A percentile compares a stretch with the other conserved stretches of the same genome.
These are phyloP conservation scores for Cosmia trapezina DNA, from an alignment of 2,888 invertebrate species.

Conservation along the genomic window DNA sequence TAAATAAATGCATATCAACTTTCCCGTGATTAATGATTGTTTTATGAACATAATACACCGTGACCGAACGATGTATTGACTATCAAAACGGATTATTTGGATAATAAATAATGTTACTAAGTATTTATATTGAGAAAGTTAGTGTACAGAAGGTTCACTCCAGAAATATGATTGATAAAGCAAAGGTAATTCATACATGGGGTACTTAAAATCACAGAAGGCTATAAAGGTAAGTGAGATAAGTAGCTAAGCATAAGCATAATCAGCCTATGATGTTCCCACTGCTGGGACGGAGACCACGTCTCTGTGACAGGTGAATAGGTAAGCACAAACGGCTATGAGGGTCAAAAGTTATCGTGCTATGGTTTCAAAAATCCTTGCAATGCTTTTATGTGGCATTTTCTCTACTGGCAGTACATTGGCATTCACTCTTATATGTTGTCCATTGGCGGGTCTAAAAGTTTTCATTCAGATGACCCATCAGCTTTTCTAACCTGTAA, in stretches of 20 bases:
- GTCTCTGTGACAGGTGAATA: background rate
- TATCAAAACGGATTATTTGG: conserved; percentile 59
- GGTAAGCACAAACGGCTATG: background rate
- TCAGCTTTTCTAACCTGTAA: background rate
- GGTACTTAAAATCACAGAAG: background rate
- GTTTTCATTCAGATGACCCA: background rate
- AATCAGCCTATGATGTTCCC: background rate
- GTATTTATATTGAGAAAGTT: conserved; percentile 11
- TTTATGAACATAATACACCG: conserved; percentile 63
- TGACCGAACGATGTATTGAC: conserved; percentile 65
- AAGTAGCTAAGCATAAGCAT: background rate
- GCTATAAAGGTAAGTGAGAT: background rate
- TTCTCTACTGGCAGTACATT: no score
- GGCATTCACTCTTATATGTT: background rate
- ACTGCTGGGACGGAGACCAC: background rate
- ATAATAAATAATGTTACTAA: conserved; percentile 63
- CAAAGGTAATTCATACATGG: background rate
- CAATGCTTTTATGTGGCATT: background rate
- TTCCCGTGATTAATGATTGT: conserved; percentile 69
- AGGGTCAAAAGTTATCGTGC: background rate
- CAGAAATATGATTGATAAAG: background rate
- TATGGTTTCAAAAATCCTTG: background rate
- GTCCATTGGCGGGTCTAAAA: background rate
- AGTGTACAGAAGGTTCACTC: conserved; percentile 36
- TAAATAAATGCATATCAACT: conserved; percentile 59